Evolutionary conservation across 2,113 vertebrate species (phyloP), one percentile per base, ranked within the genome.

Genomic region (Onychostruthus taczanowskii): DNA sequence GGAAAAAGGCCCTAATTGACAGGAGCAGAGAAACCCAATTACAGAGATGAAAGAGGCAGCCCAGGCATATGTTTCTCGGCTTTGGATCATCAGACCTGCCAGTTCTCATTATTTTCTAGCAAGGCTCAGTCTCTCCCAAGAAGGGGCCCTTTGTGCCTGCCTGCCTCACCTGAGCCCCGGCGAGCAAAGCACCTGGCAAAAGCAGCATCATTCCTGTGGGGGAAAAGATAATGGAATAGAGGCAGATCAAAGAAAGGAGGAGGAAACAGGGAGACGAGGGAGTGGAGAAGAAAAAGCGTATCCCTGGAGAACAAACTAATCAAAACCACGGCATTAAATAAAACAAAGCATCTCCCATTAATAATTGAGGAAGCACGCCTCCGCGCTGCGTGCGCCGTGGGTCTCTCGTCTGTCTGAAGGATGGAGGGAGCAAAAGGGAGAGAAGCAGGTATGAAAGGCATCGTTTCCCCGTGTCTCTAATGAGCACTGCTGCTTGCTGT

Each of bases 41-140:
- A 97, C 81, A 49, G 91, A 96, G 94, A 97, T 97, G 93, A 95
- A 96, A 96, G 94, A 95, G 78, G 70, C 95, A 97, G 70, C 62
- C 67, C 84, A 61, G 88, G 93, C 92, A 86, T 95, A 87, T 94
- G 92, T 95, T 97, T 94, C 89, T 85, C 4, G 0, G 91, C 94
- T 97, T 94, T 93, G 90, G 87, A 94, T 97, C 92, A 79, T 87
- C 95, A 96, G 94, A 80, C 18, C 78, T 96, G 94, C 88, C 97
- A 95, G 79, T 82, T 92, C 87, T 93, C 84, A 95, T 97, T 97
- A 95, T 90, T 93, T 95, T 58, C 76, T 63, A 97, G 72, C 72
- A 81, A 94, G 90, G 49, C 53, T 93, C 78, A 27, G 46, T 77
- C 72, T 92, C 47, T 78, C 82, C 63, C 78, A 85, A 52, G 89